These are phyloP conservation scores for Caenorhabditis imperialis DNA, from an alignment of 2,888 invertebrate species.

Conservation along the genomic window DNA sequence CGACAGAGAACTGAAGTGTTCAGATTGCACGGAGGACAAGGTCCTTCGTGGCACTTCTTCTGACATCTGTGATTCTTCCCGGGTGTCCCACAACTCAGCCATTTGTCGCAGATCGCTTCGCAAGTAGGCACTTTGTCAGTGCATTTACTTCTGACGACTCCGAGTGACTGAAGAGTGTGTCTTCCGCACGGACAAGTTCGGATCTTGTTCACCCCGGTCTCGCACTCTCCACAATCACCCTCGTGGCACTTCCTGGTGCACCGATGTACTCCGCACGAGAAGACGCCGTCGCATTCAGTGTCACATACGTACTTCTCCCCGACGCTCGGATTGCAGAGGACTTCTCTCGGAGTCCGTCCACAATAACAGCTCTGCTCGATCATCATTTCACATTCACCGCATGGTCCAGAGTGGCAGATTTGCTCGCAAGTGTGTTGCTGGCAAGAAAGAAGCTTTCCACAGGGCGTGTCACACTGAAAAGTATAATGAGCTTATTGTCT, in stretches of 20 bases:
- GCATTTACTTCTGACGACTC: constrained; percentile 81
- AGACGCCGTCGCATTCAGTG: constrained; percentile 63
- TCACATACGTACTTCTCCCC: constrained; percentile 67
- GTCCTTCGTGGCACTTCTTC: constrained; percentile 84
- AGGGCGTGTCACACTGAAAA: constrained; percentile 85
- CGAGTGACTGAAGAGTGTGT: constrained; percentile 80
- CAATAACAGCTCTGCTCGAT: constrained; percentile 86
- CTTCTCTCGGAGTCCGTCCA: constrained; percentile 82
- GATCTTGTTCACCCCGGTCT: constrained; percentile 82
- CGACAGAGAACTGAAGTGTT: constrained; percentile 87
- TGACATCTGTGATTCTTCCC: constrained; percentile 84
- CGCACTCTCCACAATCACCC: constrained; percentile 83
- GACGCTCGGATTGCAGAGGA: constrained; percentile 83
- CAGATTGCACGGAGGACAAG: constrained; percentile 87
- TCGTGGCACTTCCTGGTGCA: constrained; percentile 81
- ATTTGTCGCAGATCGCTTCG: constrained; percentile 84
- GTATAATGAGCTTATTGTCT: no score
- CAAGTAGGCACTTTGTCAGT: constrained; percentile 89
- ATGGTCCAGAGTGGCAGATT: constrained; percentile 87
- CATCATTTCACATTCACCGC: constrained; percentile 84
- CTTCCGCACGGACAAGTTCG: constrained; percentile 87
- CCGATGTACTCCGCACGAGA: constrained; percentile 82
- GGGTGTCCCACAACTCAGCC: constrained; percentile 83
- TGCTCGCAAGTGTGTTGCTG: constrained; percentile 85
- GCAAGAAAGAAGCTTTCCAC: constrained; percentile 86